phyloP scores from a whole-genome alignment of 1,140 invertebrate species.

The Heterodera schachtii region DNA sequence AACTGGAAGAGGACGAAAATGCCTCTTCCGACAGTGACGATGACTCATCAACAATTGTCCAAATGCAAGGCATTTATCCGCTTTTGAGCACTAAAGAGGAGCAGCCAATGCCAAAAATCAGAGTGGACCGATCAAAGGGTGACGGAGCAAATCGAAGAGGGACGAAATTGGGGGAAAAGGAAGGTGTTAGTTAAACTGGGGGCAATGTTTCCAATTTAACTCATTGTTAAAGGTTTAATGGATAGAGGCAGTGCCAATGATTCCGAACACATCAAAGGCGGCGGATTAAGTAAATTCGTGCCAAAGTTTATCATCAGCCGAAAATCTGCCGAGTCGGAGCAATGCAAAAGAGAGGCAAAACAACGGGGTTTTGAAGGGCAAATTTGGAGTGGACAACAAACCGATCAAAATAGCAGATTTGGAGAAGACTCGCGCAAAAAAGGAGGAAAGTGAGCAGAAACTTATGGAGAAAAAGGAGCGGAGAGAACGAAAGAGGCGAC shows the following conservation, averaged over 20 bases:
- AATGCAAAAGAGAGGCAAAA: not conserved
- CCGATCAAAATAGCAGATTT: not conserved
- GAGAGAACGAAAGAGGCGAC: slow-evolving; percentile 10
- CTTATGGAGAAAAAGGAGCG: slow-evolving; percentile 11
- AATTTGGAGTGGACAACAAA: not conserved
- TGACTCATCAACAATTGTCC: not conserved
- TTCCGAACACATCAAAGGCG: not conserved
- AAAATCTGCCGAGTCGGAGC: not conserved
- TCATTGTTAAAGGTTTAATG: slow-evolving; percentile 3
- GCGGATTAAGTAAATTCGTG: not conserved
- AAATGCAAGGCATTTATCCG: slow-evolving; percentile 19
- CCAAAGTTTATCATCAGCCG: not conserved
- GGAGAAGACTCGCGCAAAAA: slow-evolving; percentile 3
- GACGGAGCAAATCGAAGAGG: not conserved
- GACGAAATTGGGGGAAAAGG: not conserved
- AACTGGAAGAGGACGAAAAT: not conserved
- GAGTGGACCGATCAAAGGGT: slow-evolving; percentile 29
- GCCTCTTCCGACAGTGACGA: slow-evolving; percentile 20
- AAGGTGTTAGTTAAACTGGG: not conserved
- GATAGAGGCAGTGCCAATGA: not conserved
- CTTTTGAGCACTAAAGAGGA: slow-evolving; percentile 9
- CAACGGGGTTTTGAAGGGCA: not conserved
- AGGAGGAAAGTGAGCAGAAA: slow-evolving; percentile 13
- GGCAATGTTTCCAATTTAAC: not conserved
- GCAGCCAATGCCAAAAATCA: slow-evolving; percentile 41